A percentile compares a stretch with the other conserved stretches of the same genome.
Evolutionary conservation across 2,888 invertebrate genomes (phyloP).

Genomic region (Cacoxenus indagator): DNA sequence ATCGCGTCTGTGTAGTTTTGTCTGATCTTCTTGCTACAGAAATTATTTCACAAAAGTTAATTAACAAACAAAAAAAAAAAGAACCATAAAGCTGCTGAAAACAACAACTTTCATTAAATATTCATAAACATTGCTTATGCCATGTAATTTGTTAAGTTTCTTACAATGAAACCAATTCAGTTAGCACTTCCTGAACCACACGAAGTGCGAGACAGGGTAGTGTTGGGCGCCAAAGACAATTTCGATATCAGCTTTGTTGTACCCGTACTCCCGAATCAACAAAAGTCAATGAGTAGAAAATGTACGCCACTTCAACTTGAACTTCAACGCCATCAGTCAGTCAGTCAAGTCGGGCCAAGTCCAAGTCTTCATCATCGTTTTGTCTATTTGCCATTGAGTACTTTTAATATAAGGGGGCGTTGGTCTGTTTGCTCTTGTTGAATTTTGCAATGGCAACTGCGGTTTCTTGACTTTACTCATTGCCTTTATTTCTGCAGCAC

Average conservation of each 20-base stretch:
- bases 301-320: neutral
- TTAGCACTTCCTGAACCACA: no score
- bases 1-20: neutral
- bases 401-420: no score
- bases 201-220: no score
- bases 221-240: no score
- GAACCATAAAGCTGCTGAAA: neutral
- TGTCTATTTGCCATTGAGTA: no score
- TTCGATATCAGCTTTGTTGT: no score
- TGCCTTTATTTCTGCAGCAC: no score
- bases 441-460: no score
- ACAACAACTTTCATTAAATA: neutral
- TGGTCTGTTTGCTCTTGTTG: no score
- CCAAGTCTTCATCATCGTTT: no score
- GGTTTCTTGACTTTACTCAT: no score
- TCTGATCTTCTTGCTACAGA: neutral
- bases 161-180: neutral
- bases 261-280: neutral
- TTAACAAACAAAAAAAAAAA: neutral
- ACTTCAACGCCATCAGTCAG: neutral
- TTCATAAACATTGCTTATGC: neutral
- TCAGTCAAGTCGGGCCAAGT: neutral
- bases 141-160: neutral
- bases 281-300: neutral
- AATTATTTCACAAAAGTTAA: neutral